Evolutionary conservation across 2,888 invertebrate species (phyloP).

Genomic region (Synanthedon andrenaeformis): DNA sequence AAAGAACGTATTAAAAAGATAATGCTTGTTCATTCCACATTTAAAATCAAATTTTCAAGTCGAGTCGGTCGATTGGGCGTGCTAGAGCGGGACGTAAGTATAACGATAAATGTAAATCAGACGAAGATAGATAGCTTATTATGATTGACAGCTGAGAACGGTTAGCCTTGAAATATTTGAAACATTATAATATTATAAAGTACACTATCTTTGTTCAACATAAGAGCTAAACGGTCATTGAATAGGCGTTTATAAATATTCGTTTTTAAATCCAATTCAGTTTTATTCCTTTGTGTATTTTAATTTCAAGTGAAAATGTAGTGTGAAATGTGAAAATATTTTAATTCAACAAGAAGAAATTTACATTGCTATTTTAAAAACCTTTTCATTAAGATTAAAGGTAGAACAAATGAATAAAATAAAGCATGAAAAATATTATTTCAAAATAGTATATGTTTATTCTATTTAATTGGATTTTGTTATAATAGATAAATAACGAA

Average conservation of each 20-base stretch:
- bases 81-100: constrained; percentile 36
- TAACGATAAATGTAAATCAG: constrained; percentile 32
- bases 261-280: too few species aligned
- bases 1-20: constrained; percentile 66
- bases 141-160: constrained; percentile 72
- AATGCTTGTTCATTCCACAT: constrained; percentile 71
- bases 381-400: too few species aligned
- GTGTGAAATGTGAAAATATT: too few species aligned
- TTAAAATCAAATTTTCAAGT: constrained; percentile 70
- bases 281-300: too few species aligned
- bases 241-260: constrained; percentile 2
- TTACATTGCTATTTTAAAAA: too few species aligned
- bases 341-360: too few species aligned
- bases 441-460: too few species aligned
- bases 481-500: too few species aligned
- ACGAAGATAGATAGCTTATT: constrained; percentile 63
- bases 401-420: too few species aligned
- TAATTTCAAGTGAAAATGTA: too few species aligned
- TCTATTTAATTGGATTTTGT: too few species aligned
- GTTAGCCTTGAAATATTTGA: constrained; percentile 72
- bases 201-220: constrained; percentile 61
- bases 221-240: constrained; percentile 47
- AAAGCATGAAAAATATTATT: too few species aligned
- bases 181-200: constrained; percentile 71
- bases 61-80: constrained; percentile 58